A percentile compares a stretch with the other conserved stretches of the same genome.
These are phyloP conservation scores for Venusia cambrica DNA, from an alignment of 2,888 invertebrate genomes.

Conservation along the genomic window DNA sequence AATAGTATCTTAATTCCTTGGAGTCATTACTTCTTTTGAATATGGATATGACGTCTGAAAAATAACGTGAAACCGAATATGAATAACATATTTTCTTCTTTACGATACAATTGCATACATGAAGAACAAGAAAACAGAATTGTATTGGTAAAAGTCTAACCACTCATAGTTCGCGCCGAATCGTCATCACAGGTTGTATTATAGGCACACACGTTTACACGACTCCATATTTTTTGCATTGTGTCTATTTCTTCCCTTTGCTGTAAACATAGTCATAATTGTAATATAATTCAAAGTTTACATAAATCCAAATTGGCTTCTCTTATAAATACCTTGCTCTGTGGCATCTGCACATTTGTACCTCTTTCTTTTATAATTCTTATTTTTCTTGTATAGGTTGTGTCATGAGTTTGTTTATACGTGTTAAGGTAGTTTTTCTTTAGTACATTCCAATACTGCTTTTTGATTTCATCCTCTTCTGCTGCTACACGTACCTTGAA, in stretches of 20 bases:
- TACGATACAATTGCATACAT: no score
- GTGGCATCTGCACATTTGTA: conserved; percentile 70
- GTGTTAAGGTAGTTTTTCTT: conserved; percentile 61
- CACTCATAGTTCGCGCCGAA: conserved; percentile 63
- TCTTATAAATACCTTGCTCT: conserved; percentile 72
- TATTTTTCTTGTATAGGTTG: conserved; percentile 55
- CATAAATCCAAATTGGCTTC: no score
- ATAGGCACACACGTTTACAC: conserved; percentile 66
- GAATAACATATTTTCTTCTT: no score
- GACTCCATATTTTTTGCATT: conserved; percentile 73
- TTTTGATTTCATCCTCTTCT: conserved; percentile 72
- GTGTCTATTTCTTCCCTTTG: conserved; percentile 73
- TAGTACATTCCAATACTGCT: conserved; percentile 66
- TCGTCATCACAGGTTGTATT: conserved; percentile 59
- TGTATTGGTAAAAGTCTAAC: no score
- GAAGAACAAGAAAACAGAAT: no score
- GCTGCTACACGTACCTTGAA: conserved; percentile 60
- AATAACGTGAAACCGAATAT: no score
- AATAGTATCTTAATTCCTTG: conserved; percentile 82
- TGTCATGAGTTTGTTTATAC: conserved; percentile 38
- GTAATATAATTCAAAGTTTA: background rate
- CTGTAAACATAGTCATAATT: conserved; percentile 42
- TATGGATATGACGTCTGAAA: conserved; percentile 62
- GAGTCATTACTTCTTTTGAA: conserved; percentile 79
- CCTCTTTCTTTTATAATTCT: conserved; percentile 69